Base-by-base conservation (phyloP, 2,113 vertebrate genomes). In the Rhizomys pruinosus region DNA sequence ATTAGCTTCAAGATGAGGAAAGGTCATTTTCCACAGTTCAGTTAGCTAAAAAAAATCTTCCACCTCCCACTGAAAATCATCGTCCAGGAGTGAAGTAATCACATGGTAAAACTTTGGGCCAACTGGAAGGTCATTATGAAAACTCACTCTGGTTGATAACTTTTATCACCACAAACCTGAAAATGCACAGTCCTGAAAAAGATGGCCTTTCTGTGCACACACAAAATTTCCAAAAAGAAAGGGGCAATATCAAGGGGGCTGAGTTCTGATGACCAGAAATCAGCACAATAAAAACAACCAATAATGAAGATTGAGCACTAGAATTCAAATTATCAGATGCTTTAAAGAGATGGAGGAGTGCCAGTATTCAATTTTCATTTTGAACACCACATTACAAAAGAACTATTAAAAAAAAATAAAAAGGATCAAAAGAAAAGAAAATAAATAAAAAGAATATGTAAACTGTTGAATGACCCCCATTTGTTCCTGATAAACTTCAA, bases 311-410 rank as follows among this genome's bases (percentile, higher is more conserved):
- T 85, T 98, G 98, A 98, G 97, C 97, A 98, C 98, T 90, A 98
- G 97, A 97, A 98, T 98, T 98, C 97, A 98, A 97, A 98, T 98
- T 98, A 98, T 96, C 97, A 97, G 97, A 98, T 96, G 96, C n/a
- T 97, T 98, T 97, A 98, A 98, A 98, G 97, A 98, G 97, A 98
- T 95, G 97, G 97, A 97, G 97, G n/a, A n/a, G n/a, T 96, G 97
- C 97, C 97, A 98, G 98, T 99, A 99, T 96, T 99, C 98, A 98
- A 98, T n/a, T n/a, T n/a, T n/a, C n/a, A n/a, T n/a, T n/a, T n/a
- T n/a, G n/a, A n/a, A n/a, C n/a, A n/a, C n/a, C 98, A 98, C 98
- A 98, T 98, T 98, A 98, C 98, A 98, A 98, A 98, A 98, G 98
- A 98, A 98, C 98, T 98, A 98, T 98, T 98, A 98, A n/a, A 98